Conservation (phyloP, 2,888 invertebrate species). For the Baccha elongata region DNA sequence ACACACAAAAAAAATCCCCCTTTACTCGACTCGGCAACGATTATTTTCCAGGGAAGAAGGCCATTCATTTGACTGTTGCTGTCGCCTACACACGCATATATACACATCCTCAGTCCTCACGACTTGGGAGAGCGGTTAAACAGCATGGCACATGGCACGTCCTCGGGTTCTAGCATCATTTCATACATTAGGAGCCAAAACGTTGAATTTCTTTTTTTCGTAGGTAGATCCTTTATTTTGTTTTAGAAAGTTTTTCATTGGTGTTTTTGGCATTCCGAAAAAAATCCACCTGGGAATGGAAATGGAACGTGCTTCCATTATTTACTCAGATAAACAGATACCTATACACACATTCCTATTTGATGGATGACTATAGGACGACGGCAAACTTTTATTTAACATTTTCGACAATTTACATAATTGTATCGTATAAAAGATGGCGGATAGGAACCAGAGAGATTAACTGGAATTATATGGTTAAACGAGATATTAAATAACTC, state of each 20-base stretch:
- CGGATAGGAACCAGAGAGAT: conserved; percentile 31
- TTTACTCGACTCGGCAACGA: conserved; percentile 24
- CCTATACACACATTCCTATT: conserved; percentile 24
- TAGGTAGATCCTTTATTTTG: neutral
- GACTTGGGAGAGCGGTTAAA: neutral
- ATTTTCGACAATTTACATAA: conserved; percentile 59
- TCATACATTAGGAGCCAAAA: conserved; percentile 56
- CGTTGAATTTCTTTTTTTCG: conserved; percentile 7
- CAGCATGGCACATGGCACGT: conserved; percentile 57
- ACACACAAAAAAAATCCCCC: conserved; percentile 28
- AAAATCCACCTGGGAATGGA: conserved; percentile 36
- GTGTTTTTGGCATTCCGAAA: neutral
- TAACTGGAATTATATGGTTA: conserved; percentile 40
- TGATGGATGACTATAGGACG: conserved; percentile 38
- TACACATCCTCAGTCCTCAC: neutral
- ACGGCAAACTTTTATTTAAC: conserved; percentile 54
- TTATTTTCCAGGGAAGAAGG: conserved; percentile 13
- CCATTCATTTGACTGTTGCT: conserved; percentile 17
- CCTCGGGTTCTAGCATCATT: conserved; percentile 46
- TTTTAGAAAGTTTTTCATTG: neutral
- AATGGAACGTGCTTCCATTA: conserved; percentile 60
- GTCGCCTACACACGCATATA: conserved; percentile 22
- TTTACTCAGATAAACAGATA: conserved; percentile 5
- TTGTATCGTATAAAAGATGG: conserved; percentile 38
- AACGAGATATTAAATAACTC: conserved; percentile 30